Base-by-base conservation (phyloP, 2,888 invertebrate genomes). In the Linyphia triangularis region DNA sequence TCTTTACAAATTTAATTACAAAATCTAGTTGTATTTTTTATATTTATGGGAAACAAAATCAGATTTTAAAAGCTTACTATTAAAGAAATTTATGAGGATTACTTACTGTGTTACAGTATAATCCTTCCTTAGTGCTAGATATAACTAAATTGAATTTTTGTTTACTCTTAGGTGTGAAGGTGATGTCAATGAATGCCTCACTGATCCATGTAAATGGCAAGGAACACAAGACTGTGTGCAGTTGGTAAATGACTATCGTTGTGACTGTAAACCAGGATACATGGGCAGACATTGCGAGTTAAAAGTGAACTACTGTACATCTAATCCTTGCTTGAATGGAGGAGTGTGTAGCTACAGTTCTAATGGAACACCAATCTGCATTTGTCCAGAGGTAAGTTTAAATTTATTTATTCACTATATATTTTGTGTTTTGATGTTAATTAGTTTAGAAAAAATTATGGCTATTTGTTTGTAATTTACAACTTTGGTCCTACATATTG, bases 171-270 rank as follows among this genome's bases (percentile, higher is more conserved):
- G 97, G 75, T 99, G 99, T 92, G 98, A 99, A 93, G 99, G 98
- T 0, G 98, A 99, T 92, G 97, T 99, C 91, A 98, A 99, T 92
- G 98, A 99, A 92, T 99, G 99, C 91, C 93, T 98, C 0, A 97
- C 97, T 0, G 96, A 97, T 92, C 98, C 98, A 0, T 98, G 98
- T 92, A 95, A 96, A 0, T 94, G 94, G 37, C 95, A 95, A 0
- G 98, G 98, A 0, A 98, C 97, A 0, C 95, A 96, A 90, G 97
- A 97, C 92, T 98, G 94, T 91, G 92, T 93, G 10, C 92, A 92
- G 72, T 94, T 98, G 40, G 95, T 97, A 75, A 98, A 98, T 92
- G 96, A 98, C 92, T 99, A 97, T 93, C 96, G 96, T 90, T 99
- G 99, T 93, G 97, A 98, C 92, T 99, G 99, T 93, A 96, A 97